These are phyloP conservation scores for Drosophila kanapiae DNA, from an alignment of 1,140 invertebrate species.

Conservation along the genomic window DNA sequence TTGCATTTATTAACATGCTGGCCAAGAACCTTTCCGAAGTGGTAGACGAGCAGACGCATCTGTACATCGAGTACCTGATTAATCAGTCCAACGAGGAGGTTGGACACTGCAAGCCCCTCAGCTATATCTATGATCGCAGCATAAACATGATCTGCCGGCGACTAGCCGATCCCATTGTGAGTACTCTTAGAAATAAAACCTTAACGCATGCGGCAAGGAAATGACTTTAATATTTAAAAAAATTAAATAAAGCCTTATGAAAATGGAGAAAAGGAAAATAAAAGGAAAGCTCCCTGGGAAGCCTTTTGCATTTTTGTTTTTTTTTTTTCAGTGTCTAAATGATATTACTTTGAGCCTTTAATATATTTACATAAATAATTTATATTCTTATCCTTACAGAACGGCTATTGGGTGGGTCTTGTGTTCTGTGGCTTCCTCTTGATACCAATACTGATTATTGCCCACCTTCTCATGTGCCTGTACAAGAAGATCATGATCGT, in stretches of 20 bases:
- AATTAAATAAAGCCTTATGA: too few species aligned
- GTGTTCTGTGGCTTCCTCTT: neutral
- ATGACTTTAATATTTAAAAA: too few species aligned
- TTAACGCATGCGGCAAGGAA: too few species aligned
- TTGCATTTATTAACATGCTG: too few species aligned
- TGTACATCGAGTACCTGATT: neutral
- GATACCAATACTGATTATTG: neutral
- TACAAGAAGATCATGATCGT: too few species aligned
- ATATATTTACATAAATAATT: neutral
- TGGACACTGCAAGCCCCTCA: neutral
- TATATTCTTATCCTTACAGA: neutral
- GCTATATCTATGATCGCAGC: neutral
- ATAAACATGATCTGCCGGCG: neutral
- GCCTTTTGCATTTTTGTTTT: too few species aligned
- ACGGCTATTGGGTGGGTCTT: neutral
- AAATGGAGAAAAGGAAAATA: too few species aligned
- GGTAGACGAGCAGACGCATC: neutral
- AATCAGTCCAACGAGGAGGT: neutral
- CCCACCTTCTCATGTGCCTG: too few species aligned
- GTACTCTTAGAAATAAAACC: neutral
- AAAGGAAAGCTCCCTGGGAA: too few species aligned
- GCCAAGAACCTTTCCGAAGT: too few species aligned
- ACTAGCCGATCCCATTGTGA: neutral
- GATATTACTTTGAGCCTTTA: too few species aligned
- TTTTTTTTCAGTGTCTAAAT: too few species aligned